Percentiles rank a stretch among this genome's conserved stretches.
Evolutionary conservation across 2,113 vertebrate species (phyloP).

Genomic region (Actenoides hombroni): DNA sequence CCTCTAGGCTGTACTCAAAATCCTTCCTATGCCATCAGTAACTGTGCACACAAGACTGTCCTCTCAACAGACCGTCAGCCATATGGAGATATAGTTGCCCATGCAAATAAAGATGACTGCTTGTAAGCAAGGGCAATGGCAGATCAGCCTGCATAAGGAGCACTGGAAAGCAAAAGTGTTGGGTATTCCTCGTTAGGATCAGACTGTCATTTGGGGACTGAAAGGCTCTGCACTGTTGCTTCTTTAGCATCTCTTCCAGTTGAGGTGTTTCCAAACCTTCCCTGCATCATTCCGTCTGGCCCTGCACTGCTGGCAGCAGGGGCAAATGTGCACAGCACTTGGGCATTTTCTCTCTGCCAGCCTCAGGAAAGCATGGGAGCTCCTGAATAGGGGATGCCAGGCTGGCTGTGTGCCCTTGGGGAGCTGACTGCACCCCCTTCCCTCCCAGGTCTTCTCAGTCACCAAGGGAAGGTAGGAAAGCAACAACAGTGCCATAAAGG

Average conservation of each 20-base stretch:
- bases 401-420: neutral
- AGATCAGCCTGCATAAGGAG: neutral
- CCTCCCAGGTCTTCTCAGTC: neutral
- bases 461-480: neutral
- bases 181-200: neutral
- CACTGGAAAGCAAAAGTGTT: neutral
- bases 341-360: neutral
- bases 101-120: neutral
- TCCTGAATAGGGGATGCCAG: neutral
- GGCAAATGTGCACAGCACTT: rapidly evolving
- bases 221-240: neutral
- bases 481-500: neutral
- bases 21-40: neutral
- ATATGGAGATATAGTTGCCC: neutral
- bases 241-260: rapidly evolving
- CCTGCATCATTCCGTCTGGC: rapidly evolving
- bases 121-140: neutral
- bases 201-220: neutral
- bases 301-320: neutral
- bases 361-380: rapidly evolving
- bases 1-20: neutral
- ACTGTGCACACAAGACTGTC: too few species aligned
- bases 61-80: neutral
- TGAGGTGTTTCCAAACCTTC: neutral
- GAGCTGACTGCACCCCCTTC: neutral